phyloP scores from a whole-genome alignment of 2,888 invertebrate species.

The Miltochrista miniata region DNA sequence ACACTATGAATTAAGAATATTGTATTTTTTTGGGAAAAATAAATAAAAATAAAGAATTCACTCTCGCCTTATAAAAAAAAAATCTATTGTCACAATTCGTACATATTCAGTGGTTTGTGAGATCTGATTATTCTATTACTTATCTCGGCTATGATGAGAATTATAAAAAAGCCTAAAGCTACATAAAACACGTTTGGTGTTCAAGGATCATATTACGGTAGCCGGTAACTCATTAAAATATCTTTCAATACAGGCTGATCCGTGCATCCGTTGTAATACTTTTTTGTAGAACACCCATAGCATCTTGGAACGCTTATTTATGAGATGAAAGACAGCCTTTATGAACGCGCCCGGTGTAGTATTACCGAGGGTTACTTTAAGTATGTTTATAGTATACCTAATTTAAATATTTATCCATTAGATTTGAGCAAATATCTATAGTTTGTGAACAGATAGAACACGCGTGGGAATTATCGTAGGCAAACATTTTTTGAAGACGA shows the following conservation, averaged over 20 bases:
- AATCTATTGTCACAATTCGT: too few species aligned
- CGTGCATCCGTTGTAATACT: conserved; percentile 55
- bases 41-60: too few species aligned
- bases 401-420: conserved; percentile 64
- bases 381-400: conserved; percentile 64
- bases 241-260: conserved; percentile 52
- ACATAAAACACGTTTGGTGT: conserved; percentile 18
- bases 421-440: conserved; percentile 44
- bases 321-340: conserved; percentile 75
- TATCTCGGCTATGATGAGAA: too few species aligned
- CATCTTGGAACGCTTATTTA: conserved; percentile 36
- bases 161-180: too few species aligned
- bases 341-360: conserved; percentile 63
- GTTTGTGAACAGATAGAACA: conserved; percentile 35
- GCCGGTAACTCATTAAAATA: conserved; percentile 66
- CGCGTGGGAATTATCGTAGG: conserved; percentile 45
- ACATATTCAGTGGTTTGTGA: too few species aligned
- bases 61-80: too few species aligned
- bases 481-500: conserved; percentile 25
- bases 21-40: too few species aligned
- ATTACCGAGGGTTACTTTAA: conserved; percentile 56
- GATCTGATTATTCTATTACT: too few species aligned
- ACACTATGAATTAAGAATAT: too few species aligned
- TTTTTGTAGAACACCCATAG: conserved; percentile 51
- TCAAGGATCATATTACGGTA: conserved; percentile 64